Evolutionary conservation across 1,140 invertebrate species (phyloP).

Genomic region (Helicoverpa armigera): DNA sequence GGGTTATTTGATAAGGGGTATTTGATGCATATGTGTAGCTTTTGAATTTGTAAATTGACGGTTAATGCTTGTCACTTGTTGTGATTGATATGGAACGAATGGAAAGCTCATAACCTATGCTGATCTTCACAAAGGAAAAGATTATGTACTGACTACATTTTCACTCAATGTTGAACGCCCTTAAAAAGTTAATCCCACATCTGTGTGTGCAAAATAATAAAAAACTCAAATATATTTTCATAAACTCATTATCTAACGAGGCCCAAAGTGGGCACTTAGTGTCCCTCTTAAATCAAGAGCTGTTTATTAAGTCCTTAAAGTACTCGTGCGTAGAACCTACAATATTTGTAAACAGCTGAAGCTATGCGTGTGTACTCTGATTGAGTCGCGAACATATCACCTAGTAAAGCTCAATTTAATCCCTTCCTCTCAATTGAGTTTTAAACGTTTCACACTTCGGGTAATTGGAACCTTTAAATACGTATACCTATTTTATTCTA

Average conservation of each 20-base stretch:
- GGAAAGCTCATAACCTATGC: too few species aligned
- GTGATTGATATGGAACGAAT: too few species aligned
- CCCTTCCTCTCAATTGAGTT: conserved; percentile 23
- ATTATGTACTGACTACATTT: too few species aligned
- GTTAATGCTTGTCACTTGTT: too few species aligned
- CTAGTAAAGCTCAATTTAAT: conserved; percentile 5
- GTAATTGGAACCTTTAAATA: background rate
- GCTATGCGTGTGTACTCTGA: background rate
- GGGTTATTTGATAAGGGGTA: too few species aligned
- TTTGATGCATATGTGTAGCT: too few species aligned
- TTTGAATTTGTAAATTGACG: too few species aligned
- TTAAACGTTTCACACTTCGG: background rate
- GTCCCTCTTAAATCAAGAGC: background rate
- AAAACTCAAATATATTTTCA: background rate
- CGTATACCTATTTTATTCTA: background rate
- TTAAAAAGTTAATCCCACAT: too few species aligned
- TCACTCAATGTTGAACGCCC: too few species aligned
- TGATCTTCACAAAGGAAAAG: too few species aligned
- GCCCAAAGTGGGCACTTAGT: conserved; percentile 1
- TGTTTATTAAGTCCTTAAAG: background rate
- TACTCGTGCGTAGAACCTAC: too few species aligned
- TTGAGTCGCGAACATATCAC: conserved; percentile 4
- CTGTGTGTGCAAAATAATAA: too few species aligned
- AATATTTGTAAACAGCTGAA: background rate
- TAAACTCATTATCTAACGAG: conserved; percentile 1